Conservation (phyloP, 2,797 vertebrate genomes). For the Syngnathus rostellatus region DNA sequence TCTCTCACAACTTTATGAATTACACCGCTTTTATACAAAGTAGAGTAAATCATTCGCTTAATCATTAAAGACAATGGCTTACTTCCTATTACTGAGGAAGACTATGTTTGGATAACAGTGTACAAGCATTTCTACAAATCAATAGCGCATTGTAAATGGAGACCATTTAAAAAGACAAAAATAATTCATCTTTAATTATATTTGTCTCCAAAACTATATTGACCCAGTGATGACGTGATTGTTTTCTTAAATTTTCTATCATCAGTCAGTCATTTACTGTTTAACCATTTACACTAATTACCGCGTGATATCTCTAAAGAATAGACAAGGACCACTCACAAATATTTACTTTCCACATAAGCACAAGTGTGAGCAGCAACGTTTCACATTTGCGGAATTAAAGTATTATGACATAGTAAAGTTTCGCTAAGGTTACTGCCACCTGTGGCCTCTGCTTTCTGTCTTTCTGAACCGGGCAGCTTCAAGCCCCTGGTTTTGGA, state of each 20-base stretch:
- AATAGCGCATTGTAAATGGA: background rate
- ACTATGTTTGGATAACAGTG: background rate
- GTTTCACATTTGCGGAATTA: slow-evolving; percentile 64
- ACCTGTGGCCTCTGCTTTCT: slow-evolving; percentile 58
- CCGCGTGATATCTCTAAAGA: slow-evolving; percentile 26
- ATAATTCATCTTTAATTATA: background rate
- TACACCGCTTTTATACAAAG: background rate
- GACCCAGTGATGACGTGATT: background rate
- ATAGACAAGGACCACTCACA: slow-evolving; percentile 39
- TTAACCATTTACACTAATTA: slow-evolving; percentile 21
- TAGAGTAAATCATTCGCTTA: background rate
- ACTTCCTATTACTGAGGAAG: background rate
- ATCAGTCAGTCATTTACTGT: slow-evolving; percentile 25
- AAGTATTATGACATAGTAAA: slow-evolving; percentile 67
- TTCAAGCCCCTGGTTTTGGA: slow-evolving; percentile 50
- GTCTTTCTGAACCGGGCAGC: slow-evolving; percentile 50
- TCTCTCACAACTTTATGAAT: background rate
- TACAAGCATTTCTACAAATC: background rate
- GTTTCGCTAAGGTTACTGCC: slow-evolving; percentile 59
- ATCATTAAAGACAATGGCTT: background rate
- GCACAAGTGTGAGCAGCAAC: slow-evolving; percentile 46
- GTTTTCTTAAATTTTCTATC: background rate
- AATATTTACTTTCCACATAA: slow-evolving; percentile 60
- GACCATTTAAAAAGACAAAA: too few species aligned
- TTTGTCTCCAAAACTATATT: background rate